Base-by-base conservation (phyloP, 2,888 invertebrate species). In the Lasioglossum figueresi region DNA sequence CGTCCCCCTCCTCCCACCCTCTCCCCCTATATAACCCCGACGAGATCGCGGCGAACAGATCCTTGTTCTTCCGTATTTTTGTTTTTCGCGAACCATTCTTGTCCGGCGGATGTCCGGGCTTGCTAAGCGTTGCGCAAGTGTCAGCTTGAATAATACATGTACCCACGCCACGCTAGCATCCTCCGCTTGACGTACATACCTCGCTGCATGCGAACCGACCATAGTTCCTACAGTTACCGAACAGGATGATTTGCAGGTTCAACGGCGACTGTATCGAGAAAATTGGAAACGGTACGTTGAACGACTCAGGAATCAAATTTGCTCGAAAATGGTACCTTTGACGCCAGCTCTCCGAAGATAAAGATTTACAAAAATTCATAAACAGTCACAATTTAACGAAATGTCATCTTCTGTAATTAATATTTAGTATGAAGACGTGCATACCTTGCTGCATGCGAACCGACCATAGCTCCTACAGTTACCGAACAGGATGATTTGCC, bases 71-170 rank as follows among this genome's bases (percentile, higher is more conserved):
- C 48, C 84, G 84, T 80, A 88, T 91, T 88, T 89, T 88, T 87
- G 84, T 90, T 90, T 85, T 66, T 81, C 83, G 70, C 84, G 79
- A 56, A 80, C 86, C 87, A 82, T 85, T 79, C 84, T 81, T 87
- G 81, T 66, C 79, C 82, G 79, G 88, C 86, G 88, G 16, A 84
- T 63, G 82, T 81, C 76, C 75, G 80, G 77, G 88, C 88, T 90
- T 80, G 84, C 88, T 88, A 83, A 89, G 89, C 91, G 91, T 89
- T 84, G 90, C 92, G 89, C 92, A 88, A 91, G 92, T 92, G 94
- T 94, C 93, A 93, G 90, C 84, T 92, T 94, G 94, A 94, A 94
- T 94, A 94, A 94, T 94, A 93, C 93, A 93, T 93, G 92, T 93
- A 91, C 89, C 48, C 23, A 52, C 19, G 90, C 86, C 90, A 92